Evolutionary conservation across 2,797 vertebrate species (phyloP), one percentile per base, ranked within the genome.

Genomic region (Crenuchus spilurus): DNA sequence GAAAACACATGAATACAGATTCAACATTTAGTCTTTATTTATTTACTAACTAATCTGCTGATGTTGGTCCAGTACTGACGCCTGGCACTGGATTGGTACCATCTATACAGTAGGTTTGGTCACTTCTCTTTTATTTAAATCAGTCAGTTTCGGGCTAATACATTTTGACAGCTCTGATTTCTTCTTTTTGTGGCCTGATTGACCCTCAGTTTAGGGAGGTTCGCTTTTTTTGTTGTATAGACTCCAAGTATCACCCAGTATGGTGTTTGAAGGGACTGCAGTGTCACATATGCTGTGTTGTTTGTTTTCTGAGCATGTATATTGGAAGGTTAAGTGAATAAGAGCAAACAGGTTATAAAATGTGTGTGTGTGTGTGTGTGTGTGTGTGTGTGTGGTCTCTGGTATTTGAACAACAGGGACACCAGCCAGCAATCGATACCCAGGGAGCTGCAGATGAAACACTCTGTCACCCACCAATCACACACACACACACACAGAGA

Each of bases 391-490:
- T 44, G 42, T 49, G 18, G 41, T 68, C 7, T 58, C 13, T 69
- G 11, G 55, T 58, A 57, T 71, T 71, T 76, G 61, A 33, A 71
- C 24, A 41, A 51, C 74, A 61, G 60, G 66, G 66, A 60, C 35
- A 41, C 7, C 49, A 66, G 70, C 74, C 74, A 76, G 51, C 28
- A 31, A 83, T 80, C 78, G n/a, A 76, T 83, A 78, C 60, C 58
- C 48, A 68, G 55, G 30, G 44, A 64, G 55, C 54, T 69, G 24
- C 39, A 68, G 54, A 71, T 64, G 68, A 65, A 75, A 54, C 22
- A 71, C 73, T 48, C 18, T 58, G 26, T 78, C 73, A 81, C 52
- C 52, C 22, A 44, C 24, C 22, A 16, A 3, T 8, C 13, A 7
- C 48, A 9, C 26, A 55, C 51, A 69, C 24, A 69, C 49, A 55